Base-by-base conservation (phyloP, 2,797 vertebrate species). In the Dipus sagitta region DNA sequence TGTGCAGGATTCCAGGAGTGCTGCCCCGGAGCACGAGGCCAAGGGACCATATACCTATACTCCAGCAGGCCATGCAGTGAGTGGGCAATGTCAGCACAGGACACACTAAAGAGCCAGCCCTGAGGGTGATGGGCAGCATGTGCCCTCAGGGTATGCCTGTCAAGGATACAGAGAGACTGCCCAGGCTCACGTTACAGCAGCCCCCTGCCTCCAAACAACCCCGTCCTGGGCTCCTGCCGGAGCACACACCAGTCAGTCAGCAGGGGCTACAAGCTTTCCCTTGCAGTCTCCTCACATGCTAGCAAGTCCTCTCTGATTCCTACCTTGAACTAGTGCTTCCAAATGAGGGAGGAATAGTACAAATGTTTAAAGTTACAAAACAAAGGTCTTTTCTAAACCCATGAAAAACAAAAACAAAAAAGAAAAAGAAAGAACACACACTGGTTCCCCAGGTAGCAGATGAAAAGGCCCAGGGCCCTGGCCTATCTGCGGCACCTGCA, bases 401-500 rank as follows among this genome's bases (percentile, higher is more conserved):
- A 20, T 11, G 4, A 17, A 34, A 68, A 60, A n/a, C 6, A 47
- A 47, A 47, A 47, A 47, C 1, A 47, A 47, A 47, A 47, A 47
- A 42, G 4, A 42, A 47, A 8, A 8, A 72, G 26, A 30, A 42
- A 68, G 30, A 38, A 71, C 34, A n/a, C 3, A 13, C 12, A 1
- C 0, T 6, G 30, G 38, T 18, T 70, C 34, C 14, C 79, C 42
- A 52, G 24, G 54, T 28, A 30, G 47, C 38, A 26, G 20, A 30
- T 2, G 11, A 58, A 58, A 2, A 47, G n/a, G 60, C 12, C 8
- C 2, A 0, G 38, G 64, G 23, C 24, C 14, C 38, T 1, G 1
- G 6, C 10, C 4, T 2, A 0, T 6, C 42, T 34, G 11, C 0
- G 3, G 20, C 23, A 13, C 32, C 30, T 47, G 23, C 30, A 62